These are phyloP conservation scores for Ibidorhyncha struthersii DNA, from an alignment of 2,113 vertebrate genomes.

Conservation along the genomic window DNA sequence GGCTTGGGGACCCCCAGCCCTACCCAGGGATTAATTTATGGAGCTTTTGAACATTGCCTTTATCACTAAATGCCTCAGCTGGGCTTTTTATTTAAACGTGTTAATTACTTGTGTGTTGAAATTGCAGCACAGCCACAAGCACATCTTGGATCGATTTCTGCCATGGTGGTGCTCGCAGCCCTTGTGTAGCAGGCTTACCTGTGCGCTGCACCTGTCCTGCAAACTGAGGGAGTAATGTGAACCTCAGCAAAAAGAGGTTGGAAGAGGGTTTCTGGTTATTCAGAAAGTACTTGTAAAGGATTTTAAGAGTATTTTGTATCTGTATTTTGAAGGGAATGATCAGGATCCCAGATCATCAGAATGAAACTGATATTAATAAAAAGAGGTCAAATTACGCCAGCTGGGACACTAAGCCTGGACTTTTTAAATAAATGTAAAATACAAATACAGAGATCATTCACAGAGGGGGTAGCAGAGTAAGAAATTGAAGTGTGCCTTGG, in stretches of 20 bases:
- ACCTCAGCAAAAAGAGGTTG: neutral
- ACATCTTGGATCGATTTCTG: neutral
- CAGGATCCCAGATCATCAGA: neutral
- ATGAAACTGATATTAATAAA: fast-evolving
- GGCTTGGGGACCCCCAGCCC: neutral
- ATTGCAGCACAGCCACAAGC: neutral
- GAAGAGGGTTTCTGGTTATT: neutral
- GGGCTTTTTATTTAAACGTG: neutral
- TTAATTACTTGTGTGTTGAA: neutral
- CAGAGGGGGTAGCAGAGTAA: neutral
- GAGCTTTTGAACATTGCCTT: neutral
- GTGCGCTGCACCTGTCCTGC: neutral
- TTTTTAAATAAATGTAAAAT: neutral
- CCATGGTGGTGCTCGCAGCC: fast-evolving
- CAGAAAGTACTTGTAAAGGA: neutral
- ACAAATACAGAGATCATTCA: neutral
- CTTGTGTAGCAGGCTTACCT: neutral
- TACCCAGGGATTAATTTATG: neutral
- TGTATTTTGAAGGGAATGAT: neutral
- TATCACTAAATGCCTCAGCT: neutral
- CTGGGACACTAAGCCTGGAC: neutral
- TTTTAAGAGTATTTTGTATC: neutral
- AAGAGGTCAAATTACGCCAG: neutral
- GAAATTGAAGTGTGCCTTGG: neutral
- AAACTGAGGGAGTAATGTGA: neutral